These are phyloP conservation scores for Trachythela sp. DNA, from an alignment of 64 coral and sea anemone genomes.

Conservation along the genomic window DNA sequence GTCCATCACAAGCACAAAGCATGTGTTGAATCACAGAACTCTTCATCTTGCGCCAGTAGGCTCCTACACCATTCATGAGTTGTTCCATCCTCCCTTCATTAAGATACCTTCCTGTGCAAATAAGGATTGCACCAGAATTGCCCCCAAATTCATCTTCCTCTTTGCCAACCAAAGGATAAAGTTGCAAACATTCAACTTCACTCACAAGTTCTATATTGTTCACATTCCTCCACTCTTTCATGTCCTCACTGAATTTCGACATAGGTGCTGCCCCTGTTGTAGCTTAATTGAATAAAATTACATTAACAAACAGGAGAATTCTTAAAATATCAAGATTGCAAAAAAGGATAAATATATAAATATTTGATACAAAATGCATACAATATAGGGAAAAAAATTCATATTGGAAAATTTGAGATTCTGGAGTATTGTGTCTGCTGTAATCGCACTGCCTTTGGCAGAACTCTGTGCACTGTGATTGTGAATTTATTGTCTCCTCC, in stretches of 20 bases:
- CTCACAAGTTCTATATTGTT: neutral
- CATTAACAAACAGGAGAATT: neutral
- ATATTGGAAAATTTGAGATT: neutral
- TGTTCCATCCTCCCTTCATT: neutral
- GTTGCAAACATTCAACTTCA: neutral
- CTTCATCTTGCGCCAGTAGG: neutral
- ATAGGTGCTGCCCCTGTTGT: neutral
- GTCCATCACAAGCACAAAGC: neutral
- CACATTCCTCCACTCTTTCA: neutral
- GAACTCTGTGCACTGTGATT: neutral
- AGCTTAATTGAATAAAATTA: neutral
- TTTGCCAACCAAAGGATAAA: slow-evolving; percentile 10
- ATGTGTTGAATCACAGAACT: slow-evolving; percentile 6
- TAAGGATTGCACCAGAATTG: slow-evolving; percentile 3
- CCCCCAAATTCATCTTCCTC: slow-evolving; percentile 3
- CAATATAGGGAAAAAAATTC: neutral
- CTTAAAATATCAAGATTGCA: neutral
- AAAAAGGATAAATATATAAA: neutral
- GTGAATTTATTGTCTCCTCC: neutral
- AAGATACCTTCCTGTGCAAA: neutral
- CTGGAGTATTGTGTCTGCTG: neutral
- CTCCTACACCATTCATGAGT: neutral
- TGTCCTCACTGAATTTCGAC: neutral
- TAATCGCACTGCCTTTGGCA: neutral
- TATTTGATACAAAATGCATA: neutral